Conservation (phyloP, 2,113 vertebrate genomes). For the Pardalotus punctatus region DNA sequence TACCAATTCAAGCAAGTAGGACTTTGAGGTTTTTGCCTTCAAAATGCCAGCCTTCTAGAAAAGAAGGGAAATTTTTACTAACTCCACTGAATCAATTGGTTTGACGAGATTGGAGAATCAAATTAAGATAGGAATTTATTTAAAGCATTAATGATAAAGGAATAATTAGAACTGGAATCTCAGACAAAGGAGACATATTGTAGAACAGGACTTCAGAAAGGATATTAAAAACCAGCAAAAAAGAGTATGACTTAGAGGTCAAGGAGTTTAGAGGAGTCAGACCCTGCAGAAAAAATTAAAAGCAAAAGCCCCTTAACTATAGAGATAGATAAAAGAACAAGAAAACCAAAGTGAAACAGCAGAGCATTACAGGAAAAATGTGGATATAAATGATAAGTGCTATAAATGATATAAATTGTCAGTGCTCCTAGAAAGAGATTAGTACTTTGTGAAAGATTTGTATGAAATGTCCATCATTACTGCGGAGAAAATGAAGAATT, state of each 20-base stretch:
- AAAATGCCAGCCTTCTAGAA: background rate
- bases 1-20: background rate
- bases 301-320: background rate
- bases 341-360: background rate
- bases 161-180: background rate
- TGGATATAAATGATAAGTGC: background rate
- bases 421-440: background rate
- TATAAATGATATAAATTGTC: no score
- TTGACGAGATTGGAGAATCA: background rate
- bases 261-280: background rate
- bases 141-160: background rate
- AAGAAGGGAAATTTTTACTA: background rate
- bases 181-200: background rate
- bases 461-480: background rate
- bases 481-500: background rate
- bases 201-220: background rate
- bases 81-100: background rate
- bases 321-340: background rate
- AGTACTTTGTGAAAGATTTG: background rate
- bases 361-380: background rate
- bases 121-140: background rate
- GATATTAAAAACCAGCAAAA: background rate
- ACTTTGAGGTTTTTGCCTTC: background rate
- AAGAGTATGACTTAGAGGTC: background rate
- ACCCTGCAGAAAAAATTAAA: background rate